A percentile compares a stretch with the other conserved stretches of the same genome.
Conservation (phyloP, 2,888 invertebrate species). For the Adelognathus sp. region DNA sequence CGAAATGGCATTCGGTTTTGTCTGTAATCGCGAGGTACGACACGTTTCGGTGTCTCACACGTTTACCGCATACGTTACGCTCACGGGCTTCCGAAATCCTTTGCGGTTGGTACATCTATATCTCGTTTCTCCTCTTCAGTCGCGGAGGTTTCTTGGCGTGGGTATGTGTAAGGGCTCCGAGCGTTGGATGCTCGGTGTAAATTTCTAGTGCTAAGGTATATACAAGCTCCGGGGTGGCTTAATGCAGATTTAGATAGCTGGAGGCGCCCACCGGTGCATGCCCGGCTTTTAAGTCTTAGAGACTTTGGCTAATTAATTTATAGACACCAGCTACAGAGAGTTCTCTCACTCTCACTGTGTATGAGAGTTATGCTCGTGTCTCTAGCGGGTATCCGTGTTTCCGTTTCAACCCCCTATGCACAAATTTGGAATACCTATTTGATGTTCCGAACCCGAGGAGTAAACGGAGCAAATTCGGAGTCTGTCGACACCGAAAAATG, state of each 20-base stretch:
- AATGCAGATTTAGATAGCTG: constrained; percentile 77
- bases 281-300: constrained; percentile 75
- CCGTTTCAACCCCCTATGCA: background rate
- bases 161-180: too few relatives aligned
- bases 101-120: constrained; percentile 9
- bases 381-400: constrained; percentile 33
- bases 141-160: constrained; percentile 45
- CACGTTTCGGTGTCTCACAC: constrained; percentile 32
- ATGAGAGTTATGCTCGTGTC: constrained; percentile 1
- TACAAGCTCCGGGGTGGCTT: constrained; percentile 69
- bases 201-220: constrained; percentile 67
- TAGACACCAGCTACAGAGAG: constrained; percentile 71
- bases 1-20: constrained; percentile 14
- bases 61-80: constrained; percentile 26
- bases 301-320: constrained; percentile 79
- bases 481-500: too few relatives aligned
- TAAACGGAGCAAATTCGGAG: too few relatives aligned
- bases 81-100: constrained; percentile 32
- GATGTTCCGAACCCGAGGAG: too few relatives aligned
- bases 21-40: constrained; percentile 22
- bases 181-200: constrained; percentile 64
- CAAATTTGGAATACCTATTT: too few relatives aligned
- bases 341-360: constrained; percentile 61
- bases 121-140: constrained; percentile 25
- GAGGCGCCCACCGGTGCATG: constrained; percentile 51